Evolutionary conservation across 2,888 invertebrate genomes (phyloP).

Genomic region (Cenopis cana): DNA sequence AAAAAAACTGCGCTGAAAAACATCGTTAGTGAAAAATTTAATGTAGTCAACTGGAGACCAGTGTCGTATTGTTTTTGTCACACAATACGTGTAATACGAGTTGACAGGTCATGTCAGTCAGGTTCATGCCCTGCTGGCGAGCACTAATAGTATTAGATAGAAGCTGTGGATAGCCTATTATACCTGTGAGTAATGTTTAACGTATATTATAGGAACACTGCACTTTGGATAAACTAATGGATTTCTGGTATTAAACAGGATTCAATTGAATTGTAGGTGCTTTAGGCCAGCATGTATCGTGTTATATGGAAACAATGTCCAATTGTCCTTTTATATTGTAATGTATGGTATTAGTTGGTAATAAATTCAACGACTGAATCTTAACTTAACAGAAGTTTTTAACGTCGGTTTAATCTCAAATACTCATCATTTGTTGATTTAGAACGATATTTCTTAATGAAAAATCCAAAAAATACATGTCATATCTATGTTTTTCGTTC

Average conservation of each 20-base stretch:
- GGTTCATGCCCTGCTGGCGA: constrained; percentile 5
- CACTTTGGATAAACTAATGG: background rate
- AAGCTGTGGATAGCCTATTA: background rate
- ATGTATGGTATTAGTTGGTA: no score
- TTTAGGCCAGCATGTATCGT: background rate
- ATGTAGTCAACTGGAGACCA: no score
- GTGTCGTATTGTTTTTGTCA: background rate
- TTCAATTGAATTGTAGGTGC: background rate
- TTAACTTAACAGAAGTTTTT: no score
- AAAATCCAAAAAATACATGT: no score
- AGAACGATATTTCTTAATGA: no score
- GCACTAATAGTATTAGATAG: constrained; percentile 27
- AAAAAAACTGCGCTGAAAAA: background rate
- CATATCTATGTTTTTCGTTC: no score
- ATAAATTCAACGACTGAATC: no score
- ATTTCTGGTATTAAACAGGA: background rate
- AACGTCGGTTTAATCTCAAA: no score
- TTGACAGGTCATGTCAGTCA: constrained; percentile 18
- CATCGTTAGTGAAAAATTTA: background rate
- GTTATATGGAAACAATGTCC: background rate
- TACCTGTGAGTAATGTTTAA: background rate
- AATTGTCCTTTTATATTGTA: no score
- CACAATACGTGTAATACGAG: background rate
- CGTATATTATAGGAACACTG: background rate
- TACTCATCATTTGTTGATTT: no score